These are phyloP conservation scores for Diaphora mendica DNA, from an alignment of 2,888 invertebrate genomes.

Conservation along the genomic window DNA sequence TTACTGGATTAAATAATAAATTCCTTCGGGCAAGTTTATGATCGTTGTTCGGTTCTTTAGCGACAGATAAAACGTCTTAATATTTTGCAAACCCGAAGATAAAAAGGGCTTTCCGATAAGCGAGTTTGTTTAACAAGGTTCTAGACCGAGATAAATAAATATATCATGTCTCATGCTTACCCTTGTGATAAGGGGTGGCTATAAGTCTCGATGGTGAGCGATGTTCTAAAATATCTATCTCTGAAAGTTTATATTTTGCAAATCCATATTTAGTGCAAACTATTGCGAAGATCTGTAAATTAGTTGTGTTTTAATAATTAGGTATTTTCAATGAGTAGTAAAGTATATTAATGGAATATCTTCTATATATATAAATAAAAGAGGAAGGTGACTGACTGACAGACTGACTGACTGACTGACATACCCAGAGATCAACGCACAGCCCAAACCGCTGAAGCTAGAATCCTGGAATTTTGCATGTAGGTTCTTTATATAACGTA, in stretches of 20 bases:
- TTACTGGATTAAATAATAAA: conserved; percentile 21
- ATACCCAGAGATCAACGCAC: too few relatives aligned
- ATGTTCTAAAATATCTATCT: background rate
- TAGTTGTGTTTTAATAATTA: background rate
- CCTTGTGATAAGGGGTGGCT: background rate
- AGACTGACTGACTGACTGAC: too few relatives aligned
- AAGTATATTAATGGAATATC: too few relatives aligned
- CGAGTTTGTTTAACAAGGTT: background rate
- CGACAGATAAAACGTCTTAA: conserved; percentile 32
- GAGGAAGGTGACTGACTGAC: too few relatives aligned
- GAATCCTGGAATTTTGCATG: too few relatives aligned
- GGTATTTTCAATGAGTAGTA: background rate
- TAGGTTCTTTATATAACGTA: too few relatives aligned
- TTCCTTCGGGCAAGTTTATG: conserved; percentile 4
- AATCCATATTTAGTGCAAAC: background rate
- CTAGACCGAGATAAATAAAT: background rate
- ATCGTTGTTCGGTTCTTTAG: conserved; percentile 8
- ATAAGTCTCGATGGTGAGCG: background rate
- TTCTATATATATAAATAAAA: too few relatives aligned
- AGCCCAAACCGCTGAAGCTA: too few relatives aligned
- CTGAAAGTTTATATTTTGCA: background rate
- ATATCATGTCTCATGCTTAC: background rate
- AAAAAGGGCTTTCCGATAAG: background rate
- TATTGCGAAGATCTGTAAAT: background rate
- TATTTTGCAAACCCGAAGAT: conserved; percentile 26